Evolutionary conservation across 2,113 vertebrate genomes (phyloP), one percentile per base, ranked within the genome.

Genomic region (Arenaria interpres): DNA sequence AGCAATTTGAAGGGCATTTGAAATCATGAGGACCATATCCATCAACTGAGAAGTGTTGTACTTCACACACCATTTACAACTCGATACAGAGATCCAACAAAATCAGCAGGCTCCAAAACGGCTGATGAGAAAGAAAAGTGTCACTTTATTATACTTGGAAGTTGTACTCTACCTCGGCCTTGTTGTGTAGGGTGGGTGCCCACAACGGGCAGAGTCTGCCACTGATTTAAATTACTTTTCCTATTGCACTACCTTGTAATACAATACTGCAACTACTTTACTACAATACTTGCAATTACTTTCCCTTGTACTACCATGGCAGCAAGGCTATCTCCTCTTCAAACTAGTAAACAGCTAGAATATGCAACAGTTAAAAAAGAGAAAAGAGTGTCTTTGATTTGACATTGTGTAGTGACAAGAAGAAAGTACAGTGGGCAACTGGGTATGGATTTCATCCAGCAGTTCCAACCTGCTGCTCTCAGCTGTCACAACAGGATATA

Each of bases 381-480:
- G 35, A 43, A 63, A 56, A 7, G 28, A 46, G 18, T 18, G 39
- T 41, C 90, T 94, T 95, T 85, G 48, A 90, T 78, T 81, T 96
- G 88, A 96, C 80, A 95, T 87, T 93, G 80, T 50, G 22, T 35
- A 86, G 69, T 72, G 76, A 94, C 92, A 92, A 93, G 91, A 93
- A 96, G 85, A 74, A 94, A 89, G 73, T 95, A 84, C 64, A 92
- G 46, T 95, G 83, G 91, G 90, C 90, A 94, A 96, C 75, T 88
- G 75, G 60, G 60, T 89, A 95, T 84, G 83, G 96, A 94, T 92
- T 97, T 91, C 88, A 92, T 90, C 95, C 95, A 96, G 88, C 90
- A 97, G 92, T 87, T 96, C 88, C 93, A 97, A 93, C 89, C 86
- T 95, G 88, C 95, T 94, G 94, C 89, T 92, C 92, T 97, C 97